These are phyloP conservation scores for Ctenicera cuprea DNA, from an alignment of 2,888 invertebrate genomes.

Conservation along the genomic window DNA sequence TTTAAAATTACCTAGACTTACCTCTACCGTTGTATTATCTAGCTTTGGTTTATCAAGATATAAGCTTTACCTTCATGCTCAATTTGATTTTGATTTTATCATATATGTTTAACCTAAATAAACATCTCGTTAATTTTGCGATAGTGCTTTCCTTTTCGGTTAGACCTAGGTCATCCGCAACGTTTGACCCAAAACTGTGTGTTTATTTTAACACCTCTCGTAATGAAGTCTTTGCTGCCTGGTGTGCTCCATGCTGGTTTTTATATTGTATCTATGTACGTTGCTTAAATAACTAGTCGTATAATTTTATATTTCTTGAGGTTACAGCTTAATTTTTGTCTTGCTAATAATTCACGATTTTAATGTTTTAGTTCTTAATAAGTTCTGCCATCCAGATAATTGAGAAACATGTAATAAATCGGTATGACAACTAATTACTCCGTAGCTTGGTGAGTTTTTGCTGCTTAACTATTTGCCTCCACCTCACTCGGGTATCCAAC, in stretches of 20 bases:
- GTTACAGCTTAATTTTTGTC: too few relatives aligned
- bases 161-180: slow-evolving; percentile 4
- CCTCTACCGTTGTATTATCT: background rate
- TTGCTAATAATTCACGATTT: too few relatives aligned
- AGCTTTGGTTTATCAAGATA: background rate
- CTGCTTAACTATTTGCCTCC: too few relatives aligned
- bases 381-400: too few relatives aligned
- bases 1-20: background rate
- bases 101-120: slow-evolving; percentile 26
- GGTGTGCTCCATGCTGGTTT: background rate
- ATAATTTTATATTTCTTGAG: too few relatives aligned
- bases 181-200: slow-evolving; percentile 18
- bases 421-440: too few relatives aligned
- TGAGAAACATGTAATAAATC: too few relatives aligned
- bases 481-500: too few relatives aligned
- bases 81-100: background rate
- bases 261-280: background rate
- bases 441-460: too few relatives aligned
- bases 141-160: slow-evolving; percentile 1
- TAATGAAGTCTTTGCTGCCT: slow-evolving; percentile 3
- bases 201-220: slow-evolving; percentile 14
- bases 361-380: too few relatives aligned
- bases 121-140: slow-evolving; percentile 24
- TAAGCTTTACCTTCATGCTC: background rate
- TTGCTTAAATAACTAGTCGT: background rate